Conservation (phyloP, 1,140 invertebrate genomes). For the Zaprionus camerounensis region DNA sequence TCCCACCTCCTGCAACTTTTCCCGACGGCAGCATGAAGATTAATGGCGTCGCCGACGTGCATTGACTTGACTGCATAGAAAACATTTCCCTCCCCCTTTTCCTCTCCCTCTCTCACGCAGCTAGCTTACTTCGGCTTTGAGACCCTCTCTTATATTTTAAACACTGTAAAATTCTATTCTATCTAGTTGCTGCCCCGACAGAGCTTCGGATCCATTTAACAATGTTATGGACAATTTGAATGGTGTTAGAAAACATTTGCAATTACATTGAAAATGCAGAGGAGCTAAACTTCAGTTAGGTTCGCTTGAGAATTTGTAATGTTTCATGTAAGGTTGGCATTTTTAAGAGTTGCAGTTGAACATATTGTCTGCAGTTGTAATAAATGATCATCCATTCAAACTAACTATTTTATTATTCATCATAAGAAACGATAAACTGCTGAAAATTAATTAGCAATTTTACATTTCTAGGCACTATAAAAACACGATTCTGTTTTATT, state of each 20-base stretch:
- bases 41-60: constrained; percentile 56
- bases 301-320: background rate
- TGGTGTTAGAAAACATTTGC: background rate
- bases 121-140: background rate
- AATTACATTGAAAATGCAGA: constrained; percentile 3
- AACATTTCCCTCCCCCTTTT: background rate
- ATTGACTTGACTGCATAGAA: constrained; percentile 49
- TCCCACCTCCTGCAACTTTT: background rate
- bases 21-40: constrained; percentile 56
- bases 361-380: too few species aligned
- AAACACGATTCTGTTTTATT: background rate
- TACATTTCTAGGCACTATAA: background rate
- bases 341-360: background rate
- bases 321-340: background rate
- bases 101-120: background rate
- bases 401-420: too few species aligned
- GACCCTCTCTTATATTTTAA: constrained; percentile 28
- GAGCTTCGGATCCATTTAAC: constrained; percentile 27
- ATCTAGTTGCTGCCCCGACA: constrained; percentile 1
- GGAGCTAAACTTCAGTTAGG: background rate
- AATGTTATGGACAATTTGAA: constrained; percentile 18
- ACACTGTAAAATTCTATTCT: constrained; percentile 20
- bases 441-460: too few species aligned
- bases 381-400: too few species aligned
- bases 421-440: too few species aligned